Conservation (phyloP, 2,113 vertebrate species). For the Sturnus vulgaris region DNA sequence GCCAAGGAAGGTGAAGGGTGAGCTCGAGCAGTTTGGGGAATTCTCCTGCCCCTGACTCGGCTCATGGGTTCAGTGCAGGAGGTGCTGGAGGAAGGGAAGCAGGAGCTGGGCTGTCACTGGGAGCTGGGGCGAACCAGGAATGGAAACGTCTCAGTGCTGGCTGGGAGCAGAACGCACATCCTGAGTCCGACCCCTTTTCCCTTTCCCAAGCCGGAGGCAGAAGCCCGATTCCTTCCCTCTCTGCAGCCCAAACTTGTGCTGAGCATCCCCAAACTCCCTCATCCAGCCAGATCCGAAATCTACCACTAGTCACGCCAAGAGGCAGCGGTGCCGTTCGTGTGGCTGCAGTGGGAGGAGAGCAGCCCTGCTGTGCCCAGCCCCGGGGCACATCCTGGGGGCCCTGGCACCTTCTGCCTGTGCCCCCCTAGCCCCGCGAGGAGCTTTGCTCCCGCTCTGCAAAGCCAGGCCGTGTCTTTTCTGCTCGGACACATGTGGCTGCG, state of each 20-base stretch:
- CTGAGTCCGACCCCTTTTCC: accelerated
- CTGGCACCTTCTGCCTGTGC: not conserved
- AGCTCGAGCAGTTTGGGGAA: not conserved
- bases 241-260: not conserved
- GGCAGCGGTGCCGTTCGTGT: not conserved
- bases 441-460: not conserved
- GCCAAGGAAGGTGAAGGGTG: not conserved
- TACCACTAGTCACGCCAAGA: not conserved
- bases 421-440: not conserved
- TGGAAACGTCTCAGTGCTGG: accelerated
- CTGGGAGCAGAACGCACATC: accelerated
- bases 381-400: accelerated
- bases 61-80: not conserved
- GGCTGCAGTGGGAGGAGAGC: not conserved
- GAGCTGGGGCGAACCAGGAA: not conserved
- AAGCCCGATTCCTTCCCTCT: not conserved
- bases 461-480: not conserved
- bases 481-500: accelerated
- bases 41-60: not conserved
- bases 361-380: not conserved
- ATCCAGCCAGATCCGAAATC: not conserved
- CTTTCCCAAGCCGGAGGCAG: not conserved
- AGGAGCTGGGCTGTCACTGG: not conserved
- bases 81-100: not conserved
- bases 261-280: not conserved